Evolutionary conservation across 2,113 vertebrate species (phyloP).

Genomic region (Hiodon tergisus): DNA sequence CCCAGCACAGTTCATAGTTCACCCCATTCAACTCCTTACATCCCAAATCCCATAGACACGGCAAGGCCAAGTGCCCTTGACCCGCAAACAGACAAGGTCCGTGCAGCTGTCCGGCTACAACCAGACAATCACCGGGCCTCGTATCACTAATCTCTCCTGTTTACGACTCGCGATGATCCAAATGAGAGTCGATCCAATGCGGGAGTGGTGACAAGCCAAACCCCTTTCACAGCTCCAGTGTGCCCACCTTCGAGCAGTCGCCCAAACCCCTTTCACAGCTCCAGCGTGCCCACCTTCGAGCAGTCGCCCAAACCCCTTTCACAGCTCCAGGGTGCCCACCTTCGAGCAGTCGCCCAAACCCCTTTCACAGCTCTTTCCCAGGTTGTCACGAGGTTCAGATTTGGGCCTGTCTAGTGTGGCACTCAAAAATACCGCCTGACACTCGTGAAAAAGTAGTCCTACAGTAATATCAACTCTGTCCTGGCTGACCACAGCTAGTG

Average conservation of each 20-base stretch:
- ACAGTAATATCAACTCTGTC: background rate
- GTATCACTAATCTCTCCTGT: background rate
- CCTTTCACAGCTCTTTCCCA: no score
- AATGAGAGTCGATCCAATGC: background rate
- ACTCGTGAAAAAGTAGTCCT: background rate
- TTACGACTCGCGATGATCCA: background rate
- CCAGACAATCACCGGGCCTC: background rate
- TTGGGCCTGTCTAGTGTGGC: background rate
- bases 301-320: no score
- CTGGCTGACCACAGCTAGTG: background rate
- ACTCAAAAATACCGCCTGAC: background rate
- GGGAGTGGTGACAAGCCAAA: no score
- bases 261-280: no score
- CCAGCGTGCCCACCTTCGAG: no score
- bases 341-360: no score
- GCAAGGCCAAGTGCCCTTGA: conserved; percentile 30
- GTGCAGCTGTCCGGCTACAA: background rate
- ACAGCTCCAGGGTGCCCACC: no score
- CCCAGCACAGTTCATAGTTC: conserved; percentile 47
- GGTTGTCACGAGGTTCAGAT: no score
- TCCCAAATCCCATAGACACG: conserved; percentile 22
- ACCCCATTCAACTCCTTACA: conserved; percentile 39
- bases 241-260: no score
- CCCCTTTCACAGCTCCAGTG: no score
- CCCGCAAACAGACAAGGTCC: conserved; percentile 25